Percentiles rank a stretch among this genome's conserved stretches.
phyloP scores from a whole-genome alignment of 2,797 vertebrate species.

The Tolypeutes matacus region DNA sequence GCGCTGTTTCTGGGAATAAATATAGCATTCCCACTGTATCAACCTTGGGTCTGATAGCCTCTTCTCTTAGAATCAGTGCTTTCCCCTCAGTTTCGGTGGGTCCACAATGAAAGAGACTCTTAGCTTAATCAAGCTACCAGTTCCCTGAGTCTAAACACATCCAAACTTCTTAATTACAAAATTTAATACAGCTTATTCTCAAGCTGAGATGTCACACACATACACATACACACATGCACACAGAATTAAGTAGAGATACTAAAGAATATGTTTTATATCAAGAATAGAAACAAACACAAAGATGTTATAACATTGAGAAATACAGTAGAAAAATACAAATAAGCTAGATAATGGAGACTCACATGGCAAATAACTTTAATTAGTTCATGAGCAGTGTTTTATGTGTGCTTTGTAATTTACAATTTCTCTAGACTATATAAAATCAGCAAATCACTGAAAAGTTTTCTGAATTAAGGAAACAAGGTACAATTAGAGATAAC shows the following conservation, averaged over 20 bases:
- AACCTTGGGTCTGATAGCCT: background rate
- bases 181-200: background rate
- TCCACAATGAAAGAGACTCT: background rate
- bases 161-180: background rate
- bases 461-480: background rate
- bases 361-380: background rate
- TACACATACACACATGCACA: background rate
- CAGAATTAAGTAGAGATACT: background rate
- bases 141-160: background rate
- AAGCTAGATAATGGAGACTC: background rate
- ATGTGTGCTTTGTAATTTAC: background rate
- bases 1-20: background rate
- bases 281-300: background rate
- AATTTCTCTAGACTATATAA: slow-evolving; percentile 3
- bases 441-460: background rate
- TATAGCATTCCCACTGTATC: background rate
- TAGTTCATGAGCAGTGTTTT: slow-evolving; percentile 38
- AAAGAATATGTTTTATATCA: background rate
- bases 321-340: background rate
- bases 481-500: background rate
- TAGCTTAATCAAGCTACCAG: background rate
- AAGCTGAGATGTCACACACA: background rate
- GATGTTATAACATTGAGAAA: background rate
- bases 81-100: background rate
- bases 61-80: background rate